These are phyloP conservation scores for Conomelus anceps DNA, from an alignment of 2,888 invertebrate species.

Conservation along the genomic window DNA sequence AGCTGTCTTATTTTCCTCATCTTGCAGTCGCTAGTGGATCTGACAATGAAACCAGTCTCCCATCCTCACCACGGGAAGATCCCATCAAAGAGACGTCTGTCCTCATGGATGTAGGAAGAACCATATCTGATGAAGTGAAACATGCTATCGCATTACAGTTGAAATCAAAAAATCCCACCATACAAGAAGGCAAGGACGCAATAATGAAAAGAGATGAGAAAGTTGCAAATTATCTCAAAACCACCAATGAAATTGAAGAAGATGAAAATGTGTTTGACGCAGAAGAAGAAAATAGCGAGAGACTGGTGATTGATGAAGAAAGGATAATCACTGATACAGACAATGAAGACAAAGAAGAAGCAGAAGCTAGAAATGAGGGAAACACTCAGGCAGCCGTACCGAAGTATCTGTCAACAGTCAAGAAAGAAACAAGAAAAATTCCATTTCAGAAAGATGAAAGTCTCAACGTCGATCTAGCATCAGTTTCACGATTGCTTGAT, in stretches of 20 bases:
- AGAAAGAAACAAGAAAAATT: not conserved
- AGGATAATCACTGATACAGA: slow-evolving; percentile 39
- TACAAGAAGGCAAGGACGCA: slow-evolving; percentile 37
- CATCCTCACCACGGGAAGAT: not conserved
- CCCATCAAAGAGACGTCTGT: not conserved
- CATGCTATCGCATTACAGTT: slow-evolving; percentile 74
- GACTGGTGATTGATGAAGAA: slow-evolving; percentile 38
- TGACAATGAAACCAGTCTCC: not conserved
- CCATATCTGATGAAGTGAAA: slow-evolving; percentile 62
- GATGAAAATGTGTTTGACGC: slow-evolving; percentile 36
- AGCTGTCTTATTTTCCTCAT: not conserved
- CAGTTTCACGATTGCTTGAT: slow-evolving; percentile 66
- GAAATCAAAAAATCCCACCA: slow-evolving; percentile 49
- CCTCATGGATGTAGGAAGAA: not conserved
- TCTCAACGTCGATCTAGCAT: slow-evolving; percentile 57
- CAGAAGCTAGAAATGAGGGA: slow-evolving; percentile 36
- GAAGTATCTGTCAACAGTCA: not conserved
- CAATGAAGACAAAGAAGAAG: slow-evolving; percentile 48
- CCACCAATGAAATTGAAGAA: slow-evolving; percentile 29
- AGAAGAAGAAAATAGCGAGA: slow-evolving; percentile 31
- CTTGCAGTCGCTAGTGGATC: not conserved
- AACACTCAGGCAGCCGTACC: not conserved
- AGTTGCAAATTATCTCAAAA: not conserved
- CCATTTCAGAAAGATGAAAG: slow-evolving; percentile 46
- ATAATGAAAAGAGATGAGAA: not conserved